Base-by-base conservation (phyloP, 2,797 vertebrate genomes). In the Chaetodon trifasciatus region DNA sequence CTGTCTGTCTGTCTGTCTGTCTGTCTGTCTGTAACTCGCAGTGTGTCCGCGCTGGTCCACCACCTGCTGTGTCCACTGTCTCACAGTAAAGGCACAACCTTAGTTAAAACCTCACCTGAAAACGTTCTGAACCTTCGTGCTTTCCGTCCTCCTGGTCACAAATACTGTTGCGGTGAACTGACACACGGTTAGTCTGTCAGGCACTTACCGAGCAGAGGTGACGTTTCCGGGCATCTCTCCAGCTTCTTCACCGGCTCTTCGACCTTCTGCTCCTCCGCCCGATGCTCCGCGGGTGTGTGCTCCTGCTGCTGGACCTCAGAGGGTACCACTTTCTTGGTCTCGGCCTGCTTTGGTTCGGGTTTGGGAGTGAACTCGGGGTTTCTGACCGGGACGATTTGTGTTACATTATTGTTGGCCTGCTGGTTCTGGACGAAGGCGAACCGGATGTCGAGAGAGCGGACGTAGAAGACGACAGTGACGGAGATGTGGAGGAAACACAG, bases 401-500 rank as follows among this genome's bases (percentile, higher is more conserved):
- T 53, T 5, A 0, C 3, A 3, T 9, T 39, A 0, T n/a, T 21
- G 0, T 21, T 49, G 46, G 65, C 55, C 82, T 94, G 94, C 63
- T 90, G 94, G 75, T 94, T 93, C 76, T 93, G 94, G 23, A 63
- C 78, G 78, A 95, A 95, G 3, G 89, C 40, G 50, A 82, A 71
- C 5, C 82, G 88, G 19, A 90, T 58, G 85, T 96, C 95, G 42
- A 93, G 28, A 0, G 94, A 93, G 53, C 87, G 92, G 32, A 96
- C 92, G 70, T 96, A 96, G 75, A 95, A 96, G 69, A 96, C 39
- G 23, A 96, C 4, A 0, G 94, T 94, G 50, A 96, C 90, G 4
- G 91, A 91, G 13, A 96, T 96, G 88, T 96, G 95, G 8, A 96
- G 81, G 10, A 94, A 75, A 28, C 96, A 96, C 7, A 96, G 91